phyloP scores from a whole-genome alignment of 2,797 vertebrate species.

The Simalia tracyae region DNA sequence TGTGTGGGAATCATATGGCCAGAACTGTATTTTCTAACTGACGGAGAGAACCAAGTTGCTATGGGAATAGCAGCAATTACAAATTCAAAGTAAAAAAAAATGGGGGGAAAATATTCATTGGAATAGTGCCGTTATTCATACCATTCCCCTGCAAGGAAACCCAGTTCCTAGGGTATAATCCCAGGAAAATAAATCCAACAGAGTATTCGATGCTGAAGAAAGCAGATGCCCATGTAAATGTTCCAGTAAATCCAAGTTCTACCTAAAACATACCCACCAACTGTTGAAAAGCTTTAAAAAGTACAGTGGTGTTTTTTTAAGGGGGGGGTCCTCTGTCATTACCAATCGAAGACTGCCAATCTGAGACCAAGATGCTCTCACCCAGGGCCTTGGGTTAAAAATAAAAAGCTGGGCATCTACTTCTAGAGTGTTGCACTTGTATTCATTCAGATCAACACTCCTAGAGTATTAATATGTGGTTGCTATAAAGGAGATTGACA shows the following conservation, averaged over 20 bases:
- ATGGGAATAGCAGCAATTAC: slow-evolving; percentile 18
- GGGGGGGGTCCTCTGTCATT: background rate
- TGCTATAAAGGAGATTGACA: background rate
- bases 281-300: background rate
- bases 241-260: background rate
- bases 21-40: background rate
- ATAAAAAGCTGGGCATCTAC: background rate
- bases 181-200: background rate
- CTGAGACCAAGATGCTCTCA: background rate
- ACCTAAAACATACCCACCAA: background rate
- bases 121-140: background rate
- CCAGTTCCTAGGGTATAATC: background rate
- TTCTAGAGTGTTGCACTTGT: too few species aligned
- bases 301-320: background rate
- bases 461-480: background rate
- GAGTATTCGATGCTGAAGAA: background rate
- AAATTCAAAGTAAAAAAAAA: background rate
- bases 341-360: background rate
- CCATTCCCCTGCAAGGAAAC: background rate
- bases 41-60: slow-evolving; percentile 12
- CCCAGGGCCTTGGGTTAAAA: background rate
- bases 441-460: background rate
- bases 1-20: background rate
- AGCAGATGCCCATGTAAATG: background rate
- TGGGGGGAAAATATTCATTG: background rate